These are phyloP conservation scores for Bungarus multicinctus DNA, from an alignment of 2,113 vertebrate genomes.

Conservation along the genomic window DNA sequence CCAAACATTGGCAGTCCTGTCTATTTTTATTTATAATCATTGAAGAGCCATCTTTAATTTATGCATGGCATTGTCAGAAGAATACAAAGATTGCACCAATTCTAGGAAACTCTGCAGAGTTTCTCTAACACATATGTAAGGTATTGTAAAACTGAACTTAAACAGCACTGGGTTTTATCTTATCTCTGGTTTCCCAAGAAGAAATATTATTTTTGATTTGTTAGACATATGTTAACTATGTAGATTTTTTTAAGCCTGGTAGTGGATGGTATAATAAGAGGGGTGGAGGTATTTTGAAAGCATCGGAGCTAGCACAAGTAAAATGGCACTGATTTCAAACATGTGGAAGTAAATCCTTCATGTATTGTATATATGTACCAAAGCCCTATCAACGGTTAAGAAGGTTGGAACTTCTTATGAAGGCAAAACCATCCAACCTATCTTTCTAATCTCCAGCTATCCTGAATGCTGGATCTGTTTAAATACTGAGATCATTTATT, in stretches of 20 bases:
- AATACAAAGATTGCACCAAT: too few species aligned
- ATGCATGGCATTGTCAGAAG: neutral
- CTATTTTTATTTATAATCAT: neutral
- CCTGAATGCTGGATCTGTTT: neutral
- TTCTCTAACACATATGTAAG: neutral
- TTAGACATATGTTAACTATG: neutral
- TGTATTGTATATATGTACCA: neutral
- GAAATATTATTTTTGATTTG: neutral
- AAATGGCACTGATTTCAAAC: neutral
- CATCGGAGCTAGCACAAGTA: neutral
- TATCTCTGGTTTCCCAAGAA: too few species aligned
- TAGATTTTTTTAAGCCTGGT: neutral
- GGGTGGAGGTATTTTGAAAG: neutral
- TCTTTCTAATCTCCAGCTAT: neutral
- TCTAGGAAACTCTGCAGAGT: neutral
- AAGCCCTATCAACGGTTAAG: neutral
- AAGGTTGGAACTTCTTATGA: neutral
- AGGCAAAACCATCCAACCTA: neutral
- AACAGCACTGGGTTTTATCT: neutral
- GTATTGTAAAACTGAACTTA: neutral
- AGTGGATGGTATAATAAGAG: too few species aligned
- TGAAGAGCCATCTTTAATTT: neutral
- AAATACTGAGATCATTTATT: neutral
- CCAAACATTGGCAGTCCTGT: neutral
- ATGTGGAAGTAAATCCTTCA: neutral